phyloP scores from a whole-genome alignment of 2,797 vertebrate genomes.

The Morelia viridis region DNA sequence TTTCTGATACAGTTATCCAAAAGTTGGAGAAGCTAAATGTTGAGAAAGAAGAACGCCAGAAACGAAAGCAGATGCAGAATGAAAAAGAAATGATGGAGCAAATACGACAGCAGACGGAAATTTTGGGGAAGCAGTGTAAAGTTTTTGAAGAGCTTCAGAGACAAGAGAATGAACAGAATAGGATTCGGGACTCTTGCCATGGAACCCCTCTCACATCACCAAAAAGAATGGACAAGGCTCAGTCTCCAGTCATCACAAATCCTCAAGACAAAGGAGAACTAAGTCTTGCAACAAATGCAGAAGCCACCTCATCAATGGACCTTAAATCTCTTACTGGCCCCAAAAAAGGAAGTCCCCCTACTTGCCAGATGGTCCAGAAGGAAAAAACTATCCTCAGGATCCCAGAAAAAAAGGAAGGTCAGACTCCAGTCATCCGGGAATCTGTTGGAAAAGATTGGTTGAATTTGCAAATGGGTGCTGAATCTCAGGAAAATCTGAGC shows the following conservation, averaged over 20 bases:
- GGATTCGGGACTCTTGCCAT: conserved; percentile 57
- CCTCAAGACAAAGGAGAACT: conserved; percentile 64
- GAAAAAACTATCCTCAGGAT: conserved; percentile 74
- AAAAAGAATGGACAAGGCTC: conserved; percentile 73
- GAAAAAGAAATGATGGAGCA: conserved; percentile 92
- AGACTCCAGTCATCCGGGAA: conserved; percentile 42
- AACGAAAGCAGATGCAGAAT: conserved; percentile 86
- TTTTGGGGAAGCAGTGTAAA: conserved; percentile 82
- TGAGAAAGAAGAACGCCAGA: conserved; percentile 87
- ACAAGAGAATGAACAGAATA: conserved; percentile 78
- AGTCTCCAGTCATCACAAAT: conserved; percentile 71
- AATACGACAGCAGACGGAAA: conserved; percentile 86
- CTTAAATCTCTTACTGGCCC: conserved; percentile 69
- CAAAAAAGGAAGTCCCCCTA: conserved; percentile 65
- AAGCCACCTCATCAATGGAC: conserved; percentile 37
- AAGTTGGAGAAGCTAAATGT: conserved; percentile 86
- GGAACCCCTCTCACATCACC: conserved; percentile 46
- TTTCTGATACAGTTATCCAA: conserved; percentile 71
- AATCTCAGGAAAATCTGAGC: conserved; percentile 72
- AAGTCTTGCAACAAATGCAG: not conserved
- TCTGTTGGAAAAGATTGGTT: conserved; percentile 68
- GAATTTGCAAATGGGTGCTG: conserved; percentile 78
- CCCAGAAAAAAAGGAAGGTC: conserved; percentile 66
- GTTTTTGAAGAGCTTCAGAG: conserved; percentile 82
- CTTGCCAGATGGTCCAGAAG: conserved; percentile 52